Evolutionary conservation across 2,888 invertebrate species (phyloP), one percentile per base, ranked within the genome.

Genomic region (Chloroclysta siterata): DNA sequence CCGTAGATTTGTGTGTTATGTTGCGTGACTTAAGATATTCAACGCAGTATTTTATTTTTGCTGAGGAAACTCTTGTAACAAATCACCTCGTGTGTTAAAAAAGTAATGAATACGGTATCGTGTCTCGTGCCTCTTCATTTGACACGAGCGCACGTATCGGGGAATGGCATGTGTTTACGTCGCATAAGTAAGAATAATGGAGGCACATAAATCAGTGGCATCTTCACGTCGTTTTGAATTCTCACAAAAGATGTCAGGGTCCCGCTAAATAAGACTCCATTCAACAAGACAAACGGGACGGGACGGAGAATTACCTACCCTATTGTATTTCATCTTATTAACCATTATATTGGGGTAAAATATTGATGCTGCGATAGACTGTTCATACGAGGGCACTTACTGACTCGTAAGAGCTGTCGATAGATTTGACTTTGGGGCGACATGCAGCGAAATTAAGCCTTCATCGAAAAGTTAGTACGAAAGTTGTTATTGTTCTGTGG

Each of bases 171-270:
- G 86, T 89, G 88, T 89, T 87, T 84, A 83, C 84, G 84, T 87
- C 87, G 78, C 79, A 72, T 88, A 88, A 88, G 88, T 84, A 87
- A 88, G 89, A 89, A 82, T 88, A 88, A 89, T 88, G 84, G 79
- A 68, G 69, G 71, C 68, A 80, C 82, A 87, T 89, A 89, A 88
- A 89, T 89, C 89, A 87, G 87, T 77, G 81, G 80, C 83, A 82
- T 89, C 86, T 84, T 85, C 84, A 80, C 81, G 82, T 84, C 85
- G 83, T 85, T 87, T 85, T 87, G 84, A 87, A 87, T 85, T 82
- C 83, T 79, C 81, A 82, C 82, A 83, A 84, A 84, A 80, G 80
- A 81, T 80, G 82, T 82, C 84, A 81, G 77, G 36, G 77, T 76
- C 76, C 72, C 74, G 72, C 73, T 75, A 80, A 79, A 77, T 76